phyloP scores from a whole-genome alignment of 1,140 invertebrate species.

The Drosophila biarmipes region DNA sequence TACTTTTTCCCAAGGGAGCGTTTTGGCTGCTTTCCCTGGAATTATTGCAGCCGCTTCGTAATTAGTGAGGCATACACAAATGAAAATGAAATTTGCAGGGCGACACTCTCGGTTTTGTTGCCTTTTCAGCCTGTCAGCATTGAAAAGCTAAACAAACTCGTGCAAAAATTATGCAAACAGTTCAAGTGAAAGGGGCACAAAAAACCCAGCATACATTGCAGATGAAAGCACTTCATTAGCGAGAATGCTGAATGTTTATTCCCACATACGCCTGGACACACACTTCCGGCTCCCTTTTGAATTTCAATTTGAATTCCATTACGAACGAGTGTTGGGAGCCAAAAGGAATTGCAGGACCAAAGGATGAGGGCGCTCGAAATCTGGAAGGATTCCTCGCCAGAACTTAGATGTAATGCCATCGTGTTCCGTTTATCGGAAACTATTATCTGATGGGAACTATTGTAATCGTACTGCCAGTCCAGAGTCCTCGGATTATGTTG shows the following conservation, averaged over 20 bases:
- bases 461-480: neutral
- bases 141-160: slow-evolving; percentile 69
- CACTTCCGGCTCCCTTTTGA: slow-evolving; percentile 1
- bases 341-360: neutral
- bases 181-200: slow-evolving; percentile 42
- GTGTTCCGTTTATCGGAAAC: neutral
- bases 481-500: neutral
- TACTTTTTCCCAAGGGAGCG: slow-evolving; percentile 8
- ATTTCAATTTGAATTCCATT: slow-evolving; percentile 33
- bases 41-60: slow-evolving; percentile 55
- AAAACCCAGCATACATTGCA: slow-evolving; percentile 35
- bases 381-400: neutral
- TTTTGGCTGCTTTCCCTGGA: slow-evolving; percentile 21
- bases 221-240: slow-evolving; percentile 69
- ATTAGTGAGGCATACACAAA: slow-evolving; percentile 60
- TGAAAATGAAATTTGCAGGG: slow-evolving; percentile 55
- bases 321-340: neutral
- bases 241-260: slow-evolving; percentile 44
- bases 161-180: slow-evolving; percentile 51
- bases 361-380: neutral
- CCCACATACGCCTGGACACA: slow-evolving; percentile 23
- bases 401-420: neutral
- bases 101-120: slow-evolving; percentile 24
- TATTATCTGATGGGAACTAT: neutral
- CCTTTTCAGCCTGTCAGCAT: slow-evolving; percentile 37